Conservation (phyloP, 2,888 invertebrate species). For the Orchestes rusci region DNA sequence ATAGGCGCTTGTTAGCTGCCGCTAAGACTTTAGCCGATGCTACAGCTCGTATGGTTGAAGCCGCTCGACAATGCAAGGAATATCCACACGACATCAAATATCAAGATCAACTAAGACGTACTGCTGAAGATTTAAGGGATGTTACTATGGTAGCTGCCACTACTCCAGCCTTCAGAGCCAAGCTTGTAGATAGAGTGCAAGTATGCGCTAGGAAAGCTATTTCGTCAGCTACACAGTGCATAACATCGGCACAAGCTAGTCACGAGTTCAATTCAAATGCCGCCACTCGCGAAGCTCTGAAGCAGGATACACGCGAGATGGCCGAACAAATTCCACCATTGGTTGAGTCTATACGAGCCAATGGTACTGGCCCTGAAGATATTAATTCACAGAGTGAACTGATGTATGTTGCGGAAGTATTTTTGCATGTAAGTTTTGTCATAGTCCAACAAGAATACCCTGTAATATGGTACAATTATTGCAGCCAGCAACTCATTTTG, state of each 20-base stretch:
- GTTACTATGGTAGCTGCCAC: conserved; percentile 82
- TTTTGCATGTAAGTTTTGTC: conserved; percentile 58
- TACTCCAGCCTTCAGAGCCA: conserved; percentile 65
- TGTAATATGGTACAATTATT: conserved; percentile 6
- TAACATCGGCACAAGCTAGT: conserved; percentile 81
- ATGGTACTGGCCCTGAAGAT: conserved; percentile 61
- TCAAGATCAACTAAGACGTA: conserved; percentile 76
- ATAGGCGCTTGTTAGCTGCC: conserved; percentile 83
- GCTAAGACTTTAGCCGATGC: conserved; percentile 94
- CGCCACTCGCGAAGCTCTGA: conserved; percentile 62
- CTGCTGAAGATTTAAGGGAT: conserved; percentile 88
- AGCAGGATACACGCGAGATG: conserved; percentile 65
- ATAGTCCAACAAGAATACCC: not conserved
- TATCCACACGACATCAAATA: conserved; percentile 69
- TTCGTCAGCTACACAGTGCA: conserved; percentile 83
- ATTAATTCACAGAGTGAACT: conserved; percentile 71
- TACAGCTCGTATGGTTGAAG: conserved; percentile 87
- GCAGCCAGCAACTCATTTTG: conserved; percentile 61
- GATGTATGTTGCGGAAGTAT: conserved; percentile 76
- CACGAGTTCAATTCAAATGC: conserved; percentile 65
- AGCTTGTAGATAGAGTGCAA: conserved; percentile 59
- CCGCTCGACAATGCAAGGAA: conserved; percentile 86
- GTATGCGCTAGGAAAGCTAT: conserved; percentile 76
- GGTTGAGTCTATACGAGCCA: conserved; percentile 70
- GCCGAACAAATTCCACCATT: conserved; percentile 74